These are phyloP conservation scores for Leptodirus hochenwartii DNA, from an alignment of 2,888 invertebrate species.

Conservation along the genomic window DNA sequence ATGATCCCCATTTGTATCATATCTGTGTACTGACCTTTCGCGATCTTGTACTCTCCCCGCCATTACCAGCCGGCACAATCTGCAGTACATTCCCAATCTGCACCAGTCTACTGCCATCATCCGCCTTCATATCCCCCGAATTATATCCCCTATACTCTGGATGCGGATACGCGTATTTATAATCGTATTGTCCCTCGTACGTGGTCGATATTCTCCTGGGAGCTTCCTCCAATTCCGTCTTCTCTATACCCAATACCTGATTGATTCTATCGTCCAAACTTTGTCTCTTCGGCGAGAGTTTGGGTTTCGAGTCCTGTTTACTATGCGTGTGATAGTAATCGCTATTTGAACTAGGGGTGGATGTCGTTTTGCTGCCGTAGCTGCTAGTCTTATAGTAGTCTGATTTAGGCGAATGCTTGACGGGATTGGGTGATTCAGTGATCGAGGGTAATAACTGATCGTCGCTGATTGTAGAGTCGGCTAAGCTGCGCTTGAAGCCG, in stretches of 20 bases:
- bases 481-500: conserved; percentile 28
- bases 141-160: conserved; percentile 10
- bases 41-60: no score
- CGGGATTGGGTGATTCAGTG: no score
- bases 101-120: no score
- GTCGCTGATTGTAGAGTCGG: conserved; percentile 35
- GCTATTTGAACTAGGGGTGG: no score
- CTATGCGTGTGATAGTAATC: no score
- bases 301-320: conserved; percentile 7
- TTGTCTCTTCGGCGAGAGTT: conserved; percentile 33
- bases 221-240: conserved; percentile 14
- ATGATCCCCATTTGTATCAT: no score
- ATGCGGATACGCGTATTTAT: conserved; percentile 10
- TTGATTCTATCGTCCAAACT: conserved; percentile 41
- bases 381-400: no score
- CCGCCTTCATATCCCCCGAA: conserved; percentile 7
- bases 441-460: conserved; percentile 27
- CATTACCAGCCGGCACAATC: conserved; percentile 38
- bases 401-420: no score
- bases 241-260: conserved; percentile 35
- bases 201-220: conserved; percentile 1
- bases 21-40: no score
- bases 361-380: no score
- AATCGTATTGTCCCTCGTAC: conserved; percentile 8
- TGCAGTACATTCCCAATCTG: conserved; percentile 41